Evolutionary conservation across 2,113 vertebrate genomes (phyloP).

Genomic region (Hyperopisus bebe): DNA sequence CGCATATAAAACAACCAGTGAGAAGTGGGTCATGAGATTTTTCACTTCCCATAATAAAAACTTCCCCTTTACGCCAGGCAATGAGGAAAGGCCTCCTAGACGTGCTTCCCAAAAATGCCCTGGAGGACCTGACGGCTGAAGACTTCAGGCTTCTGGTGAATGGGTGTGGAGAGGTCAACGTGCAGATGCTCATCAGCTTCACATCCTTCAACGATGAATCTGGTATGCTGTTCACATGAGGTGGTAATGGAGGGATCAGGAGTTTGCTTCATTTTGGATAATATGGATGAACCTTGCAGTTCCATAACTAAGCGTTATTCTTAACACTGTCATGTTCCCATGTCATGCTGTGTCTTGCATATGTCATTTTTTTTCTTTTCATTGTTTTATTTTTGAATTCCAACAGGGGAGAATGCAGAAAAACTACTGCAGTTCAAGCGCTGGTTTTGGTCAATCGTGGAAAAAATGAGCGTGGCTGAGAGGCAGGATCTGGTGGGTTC

Average conservation of each 20-base stretch:
- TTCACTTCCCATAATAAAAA: not conserved
- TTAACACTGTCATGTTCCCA: not conserved
- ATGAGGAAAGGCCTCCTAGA: constrained; percentile 97
- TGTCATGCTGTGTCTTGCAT: not conserved
- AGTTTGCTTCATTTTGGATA: not conserved
- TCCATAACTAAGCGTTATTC: not conserved
- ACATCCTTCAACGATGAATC: constrained; percentile 99
- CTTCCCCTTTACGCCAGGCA: constrained; percentile 58
- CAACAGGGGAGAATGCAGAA: constrained; percentile 93
- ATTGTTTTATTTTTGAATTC: not conserved
- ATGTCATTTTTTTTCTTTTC: not conserved
- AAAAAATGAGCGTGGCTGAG: constrained; percentile 99
- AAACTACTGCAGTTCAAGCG: constrained; percentile 98
- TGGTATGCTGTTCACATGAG: constrained; percentile 60
- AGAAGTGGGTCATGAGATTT: not conserved
- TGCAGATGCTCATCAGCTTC: constrained; percentile 99
- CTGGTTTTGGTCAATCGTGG: constrained; percentile 99
- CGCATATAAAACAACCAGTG: not conserved
- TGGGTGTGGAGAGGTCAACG: constrained; percentile 97
- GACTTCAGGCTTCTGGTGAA: constrained; percentile 96
- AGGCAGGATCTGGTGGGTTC: constrained; percentile 86
- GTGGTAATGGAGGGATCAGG: not conserved
- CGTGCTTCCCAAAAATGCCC: constrained; percentile 93
- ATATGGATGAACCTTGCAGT: not conserved
- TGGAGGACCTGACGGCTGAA: constrained; percentile 96